Evolutionary conservation across 1,140 invertebrate genomes (phyloP), one percentile per base, ranked within the genome.

Genomic region (Pogonomyrmex barbatus): DNA sequence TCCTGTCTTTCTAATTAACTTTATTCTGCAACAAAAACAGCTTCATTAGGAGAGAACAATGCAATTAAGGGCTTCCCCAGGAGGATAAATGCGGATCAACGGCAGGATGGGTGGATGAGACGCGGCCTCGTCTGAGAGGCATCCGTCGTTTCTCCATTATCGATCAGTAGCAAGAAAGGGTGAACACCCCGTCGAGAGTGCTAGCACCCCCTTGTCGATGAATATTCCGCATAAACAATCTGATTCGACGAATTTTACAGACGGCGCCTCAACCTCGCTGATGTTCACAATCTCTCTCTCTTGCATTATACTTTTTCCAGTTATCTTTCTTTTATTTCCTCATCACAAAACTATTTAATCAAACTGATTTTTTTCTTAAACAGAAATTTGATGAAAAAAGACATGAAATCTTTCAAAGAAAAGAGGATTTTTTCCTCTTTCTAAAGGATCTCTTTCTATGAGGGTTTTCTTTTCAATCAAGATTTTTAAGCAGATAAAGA

Each of bases 151-250:
- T 63, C 89, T 89, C 81, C 63, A 77, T 81, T 90, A 90, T 90
- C 89, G 89, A 90, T 90, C 88, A 90, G 76, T 14, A 30, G 24
- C 88, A 62, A 81, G 88, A 70, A 88, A 87, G 89, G 88, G 88
- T 90, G 89, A 90, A 90, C 88, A 90, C 86, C 89, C 88, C 70
- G 68, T 90, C 58, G 82, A 90, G 89, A 67, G 89, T 75, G 78
- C 84, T 60, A 70, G 75, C 75, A 50, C 62, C 60, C 87, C 50
- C 42, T 54, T 54, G 47, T 14, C 89, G 86, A 90, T 88, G 89
- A 90, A 90, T 90, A 90, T 90, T 90, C 88, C 71, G 88, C 70
- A 90, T 90, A 90, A 90, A 90, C 86, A 90, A 90, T 90, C 71
- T 83, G 88, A 90, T 90, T 90, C 81, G 77, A 88, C 78, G 62